A percentile compares a stretch with the other conserved stretches of the same genome.
These are phyloP conservation scores for Alloplasta piceator DNA, from an alignment of 2,888 invertebrate species.

Conservation along the genomic window DNA sequence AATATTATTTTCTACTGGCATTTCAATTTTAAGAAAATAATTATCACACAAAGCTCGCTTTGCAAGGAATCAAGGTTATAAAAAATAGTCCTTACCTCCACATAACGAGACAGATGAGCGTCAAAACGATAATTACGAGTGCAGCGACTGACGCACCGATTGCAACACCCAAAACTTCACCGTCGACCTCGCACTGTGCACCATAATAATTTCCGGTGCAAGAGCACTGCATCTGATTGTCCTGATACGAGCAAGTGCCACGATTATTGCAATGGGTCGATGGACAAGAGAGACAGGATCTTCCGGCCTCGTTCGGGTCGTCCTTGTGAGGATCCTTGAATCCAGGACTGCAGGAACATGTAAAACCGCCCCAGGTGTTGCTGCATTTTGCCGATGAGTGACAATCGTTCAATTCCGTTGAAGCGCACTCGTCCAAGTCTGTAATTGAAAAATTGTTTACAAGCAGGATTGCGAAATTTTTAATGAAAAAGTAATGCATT, in stretches of 20 bases:
- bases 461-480: too few relatives aligned
- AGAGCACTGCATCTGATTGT: conserved; percentile 90
- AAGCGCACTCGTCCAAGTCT: conserved; percentile 95
- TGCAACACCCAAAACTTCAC: conserved; percentile 95
- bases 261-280: conserved; percentile 92
- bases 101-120: conserved; percentile 93
- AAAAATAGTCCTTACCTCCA: conserved; percentile 89
- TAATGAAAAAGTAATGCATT: too few relatives aligned
- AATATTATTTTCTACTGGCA: background rate
- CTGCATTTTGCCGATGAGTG: conserved; percentile 90
- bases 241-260: conserved; percentile 93
- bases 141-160: conserved; percentile 96
- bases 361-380: conserved; percentile 94
- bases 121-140: conserved; percentile 93
- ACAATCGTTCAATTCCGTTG: conserved; percentile 93
- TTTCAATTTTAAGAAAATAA: background rate
- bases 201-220: conserved; percentile 96
- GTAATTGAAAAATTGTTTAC: conserved; percentile 64
- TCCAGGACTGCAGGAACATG: conserved; percentile 90
- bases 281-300: conserved; percentile 91
- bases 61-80: background rate
- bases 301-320: conserved; percentile 88
- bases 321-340: conserved; percentile 90
- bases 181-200: conserved; percentile 94
- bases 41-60: background rate